These are phyloP conservation scores for Paraplagusia blochii DNA, from an alignment of 2,113 vertebrate genomes.

Conservation along the genomic window DNA sequence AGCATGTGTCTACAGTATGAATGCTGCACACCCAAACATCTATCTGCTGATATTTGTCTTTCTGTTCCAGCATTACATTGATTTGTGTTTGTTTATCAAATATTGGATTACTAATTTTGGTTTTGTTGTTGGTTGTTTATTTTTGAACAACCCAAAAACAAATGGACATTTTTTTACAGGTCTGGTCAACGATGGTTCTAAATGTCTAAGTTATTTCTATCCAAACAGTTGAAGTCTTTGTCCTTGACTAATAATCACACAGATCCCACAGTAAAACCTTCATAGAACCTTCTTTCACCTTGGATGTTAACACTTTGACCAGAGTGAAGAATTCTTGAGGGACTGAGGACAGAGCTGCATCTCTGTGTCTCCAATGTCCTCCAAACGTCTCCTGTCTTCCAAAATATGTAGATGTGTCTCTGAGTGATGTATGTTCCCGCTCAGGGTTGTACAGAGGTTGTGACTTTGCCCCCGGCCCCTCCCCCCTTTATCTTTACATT, in stretches of 20 bases:
- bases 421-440: conserved; percentile 46
- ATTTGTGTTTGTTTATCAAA: too few relatives aligned
- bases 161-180: too few relatives aligned
- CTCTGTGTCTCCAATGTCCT: conserved; percentile 28
- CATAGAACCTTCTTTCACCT: conserved; percentile 7
- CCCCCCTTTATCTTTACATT: conserved; percentile 40
- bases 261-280: not conserved
- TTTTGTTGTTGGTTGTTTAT: too few relatives aligned
- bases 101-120: too few relatives aligned
- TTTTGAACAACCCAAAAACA: too few relatives aligned
- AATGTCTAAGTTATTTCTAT: too few relatives aligned
- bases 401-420: conserved; percentile 20
- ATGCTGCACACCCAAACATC: too few relatives aligned
- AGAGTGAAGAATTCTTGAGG: conserved; percentile 16
- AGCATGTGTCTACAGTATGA: too few relatives aligned
- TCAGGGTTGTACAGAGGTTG: conserved; percentile 27
- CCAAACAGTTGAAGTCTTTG: not conserved
- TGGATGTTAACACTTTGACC: conserved; percentile 19
- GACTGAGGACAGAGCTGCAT: conserved; percentile 18
- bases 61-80: too few relatives aligned
- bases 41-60: too few relatives aligned
- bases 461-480: conserved; percentile 42
- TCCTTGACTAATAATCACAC: not conserved
- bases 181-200: too few relatives aligned
- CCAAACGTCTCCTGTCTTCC: conserved; percentile 35